A percentile compares a stretch with the other conserved stretches of the same genome.
Evolutionary conservation across 2,797 vertebrate species (phyloP).

Genomic region (Todus mexicanus): DNA sequence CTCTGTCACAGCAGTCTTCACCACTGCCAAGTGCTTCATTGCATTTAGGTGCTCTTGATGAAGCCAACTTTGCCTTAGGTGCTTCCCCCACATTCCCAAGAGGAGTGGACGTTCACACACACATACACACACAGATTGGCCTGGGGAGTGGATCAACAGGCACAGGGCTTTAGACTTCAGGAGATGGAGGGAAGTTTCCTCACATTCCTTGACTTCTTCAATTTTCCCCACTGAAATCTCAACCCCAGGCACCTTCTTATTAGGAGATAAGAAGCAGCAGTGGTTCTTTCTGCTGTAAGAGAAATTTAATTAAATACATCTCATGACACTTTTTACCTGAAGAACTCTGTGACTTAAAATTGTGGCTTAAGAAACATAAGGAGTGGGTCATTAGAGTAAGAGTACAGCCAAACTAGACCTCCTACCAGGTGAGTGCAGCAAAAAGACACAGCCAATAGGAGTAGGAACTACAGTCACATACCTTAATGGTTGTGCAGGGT

Average conservation of each 20-base stretch:
- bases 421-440: neutral
- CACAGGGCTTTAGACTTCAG: neutral
- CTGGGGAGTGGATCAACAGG: fast-evolving
- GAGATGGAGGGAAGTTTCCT: neutral
- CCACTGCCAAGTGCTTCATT: neutral
- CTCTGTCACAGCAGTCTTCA: neutral
- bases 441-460: neutral
- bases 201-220: neutral
- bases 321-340: neutral
- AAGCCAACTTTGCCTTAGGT: neutral
- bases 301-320: neutral
- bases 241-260: neutral
- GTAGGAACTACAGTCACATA: neutral
- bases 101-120: neutral
- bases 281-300: neutral
- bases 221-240: neutral
- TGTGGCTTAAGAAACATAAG: neutral
- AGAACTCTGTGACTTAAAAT: neutral
- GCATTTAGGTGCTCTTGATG: neutral
- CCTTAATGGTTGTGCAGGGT: neutral
- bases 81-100: neutral
- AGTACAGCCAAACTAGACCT: neutral
- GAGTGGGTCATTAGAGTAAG: neutral
- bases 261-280: neutral
- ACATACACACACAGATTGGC: neutral